Base-by-base conservation (phyloP, 2,113 vertebrate species). In the Siphamia tubifer region DNA sequence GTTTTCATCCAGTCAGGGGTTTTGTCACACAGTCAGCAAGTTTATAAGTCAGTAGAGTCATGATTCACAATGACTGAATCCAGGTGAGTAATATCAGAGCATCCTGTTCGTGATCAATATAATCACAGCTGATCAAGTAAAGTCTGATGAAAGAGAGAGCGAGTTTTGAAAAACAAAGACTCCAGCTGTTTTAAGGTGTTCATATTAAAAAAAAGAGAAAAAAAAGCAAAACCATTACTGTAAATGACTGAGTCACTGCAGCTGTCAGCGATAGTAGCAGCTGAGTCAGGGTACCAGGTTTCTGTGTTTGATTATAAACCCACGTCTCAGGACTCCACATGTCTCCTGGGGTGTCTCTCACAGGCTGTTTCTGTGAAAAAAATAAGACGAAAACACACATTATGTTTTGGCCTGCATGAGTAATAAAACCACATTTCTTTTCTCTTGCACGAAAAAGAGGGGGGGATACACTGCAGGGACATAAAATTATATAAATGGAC, bases 351-450 rank as follows among this genome's bases (percentile, higher is more conserved):
- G 70, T 67, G 81, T 87, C 74, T 91, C 75, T 67, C 72, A 43
- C 58, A 52, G 51, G 42, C 67, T 61, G 68, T 68, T 72, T 81
- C 68, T 67, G 65, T 67, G 52, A 73, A 36, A 65, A 79, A 78
- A 65, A 77, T 17, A 40, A 65, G 36, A 32, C 12, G 42, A 77
- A 68, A 68, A 67, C 63, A 10, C 68, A 82, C 66, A 47, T 55
- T 77, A 60, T 77, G 77, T 82, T 74, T 89, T 85, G 81, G 81
- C 77, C 72, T 3, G 43, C 54, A 45, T 84, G 72, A 84, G 68
- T 79, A 79, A 86, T 66, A 32, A 72, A 83, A 86, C 84, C 87
- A 73, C 88, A 80, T 69, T 72, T 76, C 51, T 79, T 34, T 60
- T 55, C 64, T 30, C 34, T 83, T 27, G 78, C 80, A 84, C 80